Evolutionary conservation across 2,113 vertebrate genomes (phyloP), one percentile per base, ranked within the genome.

Genomic region (Lycaon pictus): DNA sequence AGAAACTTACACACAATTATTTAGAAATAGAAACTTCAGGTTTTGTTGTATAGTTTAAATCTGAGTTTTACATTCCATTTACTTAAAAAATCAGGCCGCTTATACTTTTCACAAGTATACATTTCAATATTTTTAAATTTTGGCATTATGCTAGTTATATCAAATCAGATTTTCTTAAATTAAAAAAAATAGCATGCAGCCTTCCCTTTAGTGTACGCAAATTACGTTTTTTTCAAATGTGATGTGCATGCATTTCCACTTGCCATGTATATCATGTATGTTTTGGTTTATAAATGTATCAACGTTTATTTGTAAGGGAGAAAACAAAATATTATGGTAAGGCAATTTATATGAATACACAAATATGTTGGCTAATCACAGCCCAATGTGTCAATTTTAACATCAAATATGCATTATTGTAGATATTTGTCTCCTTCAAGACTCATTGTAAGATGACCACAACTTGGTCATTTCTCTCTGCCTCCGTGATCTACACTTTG

Each of bases 1-100:
- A 94, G 89, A 96, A 97, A 96, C 92, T 97, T 95, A 96, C 90
- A 98, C 97, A 88, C 91, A 98, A 98, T 98, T 98, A 98, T 98
- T 98, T 98, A 98, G 96, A 98, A 98, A 98, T 89, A 98, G 95
- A 90, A 97, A 98, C 97, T 97, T 94, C 77, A 97, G 97, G 82
- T 98, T 97, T 97, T 71, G 32, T 60, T 91, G 0, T 53, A 13
- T 69, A 84, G n/a, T 43, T 85, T 92, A 23, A 69, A 25, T 69
- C 65, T 88, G 12, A 65, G 79, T 84, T 85, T 95, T 92, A 27
- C 1, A 37, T 91, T 88, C 9, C 43, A 25, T 76, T 96, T 83
- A 77, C 74, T 94, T 90, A 56, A 90, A 96, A 74, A 80, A 35
- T 62, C 10, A 92, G 10, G 3, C 17, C 55, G 48, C 32, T 95